Base-by-base conservation (phyloP, 2,113 vertebrate species). In the Cebidichthys violaceus region DNA sequence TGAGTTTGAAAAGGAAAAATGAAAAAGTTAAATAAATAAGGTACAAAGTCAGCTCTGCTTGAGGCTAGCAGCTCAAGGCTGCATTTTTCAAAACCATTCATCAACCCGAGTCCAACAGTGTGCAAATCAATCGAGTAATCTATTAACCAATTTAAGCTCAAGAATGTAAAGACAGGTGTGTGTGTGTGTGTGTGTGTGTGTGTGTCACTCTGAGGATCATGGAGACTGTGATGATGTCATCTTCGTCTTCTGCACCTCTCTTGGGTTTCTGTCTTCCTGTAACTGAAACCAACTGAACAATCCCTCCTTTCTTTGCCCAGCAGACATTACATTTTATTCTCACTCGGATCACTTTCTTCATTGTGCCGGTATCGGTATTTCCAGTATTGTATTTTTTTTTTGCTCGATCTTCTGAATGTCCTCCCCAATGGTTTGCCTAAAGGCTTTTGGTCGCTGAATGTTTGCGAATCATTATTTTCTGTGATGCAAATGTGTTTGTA, bases 401-500 rank as follows among this genome's bases (percentile, higher is more conserved):
- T 62, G 7, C 50, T 69, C 18, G 7, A 6, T 75, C 52, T 15
- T 17, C 54, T 35, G 17, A 70, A 39, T 29, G 52, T 41, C 4
- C 8, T 9, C 64, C 62, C 17, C 2, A 1, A 61, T 52, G 60
- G 35, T 68, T 71, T 68, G 43, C 35, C 17, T 60, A 18, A 45
- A 83, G 83, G 70, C 70, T 75, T 70, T 45, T 20, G 41, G 50
- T 43, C 0, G 9, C 54, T 64, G 39, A 29, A 33, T 83, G 57
- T 68, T 41, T 57, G 41, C 70, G 67, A 70, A 68, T 81, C 65
- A 29, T 76, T 77, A 50, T 80, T 71, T 65, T 75, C 69, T 76
- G 70, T 77, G 71, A 75, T 62, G 81, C 62, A 88, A 83, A 85
- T 79, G 70, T 68, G 64, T 81, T 66, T 81, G 67, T 70, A 59